Conservation (phyloP, 2,113 vertebrate genomes). For the Eclectus roratus region DNA sequence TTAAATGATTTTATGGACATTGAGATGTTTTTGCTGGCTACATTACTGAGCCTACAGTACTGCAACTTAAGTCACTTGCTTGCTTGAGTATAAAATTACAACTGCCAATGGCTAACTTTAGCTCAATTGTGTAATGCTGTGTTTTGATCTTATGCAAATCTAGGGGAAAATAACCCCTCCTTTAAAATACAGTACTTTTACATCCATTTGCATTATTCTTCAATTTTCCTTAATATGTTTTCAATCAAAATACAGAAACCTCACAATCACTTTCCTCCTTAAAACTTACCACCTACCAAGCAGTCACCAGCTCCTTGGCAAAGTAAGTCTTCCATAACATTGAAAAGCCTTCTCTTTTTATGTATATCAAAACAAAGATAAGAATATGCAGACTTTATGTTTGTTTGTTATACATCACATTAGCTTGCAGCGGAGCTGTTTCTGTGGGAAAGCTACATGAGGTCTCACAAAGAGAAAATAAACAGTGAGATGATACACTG, state of each 20-base stretch:
- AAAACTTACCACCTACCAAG: constrained; percentile 11
- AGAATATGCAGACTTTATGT: constrained; percentile 31
- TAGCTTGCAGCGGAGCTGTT: constrained; percentile 35
- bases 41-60: not conserved
- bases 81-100: constrained; percentile 6
- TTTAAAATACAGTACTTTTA: not conserved
- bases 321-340: not conserved
- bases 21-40: constrained; percentile 42
- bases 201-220: not conserved
- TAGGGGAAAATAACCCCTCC: not conserved
- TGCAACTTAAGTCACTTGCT: not conserved
- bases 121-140: not conserved
- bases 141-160: constrained; percentile 10
- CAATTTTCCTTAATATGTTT: constrained; percentile 6
- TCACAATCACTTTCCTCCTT: not conserved
- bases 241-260: constrained; percentile 29
- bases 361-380: constrained; percentile 38
- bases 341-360: constrained; percentile 14
- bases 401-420: constrained; percentile 51
- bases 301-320: constrained; percentile 17
- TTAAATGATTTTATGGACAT: not conserved
- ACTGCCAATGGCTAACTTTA: not conserved
- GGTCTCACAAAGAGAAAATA: constrained; percentile 52
- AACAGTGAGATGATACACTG: constrained; percentile 19
- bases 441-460: constrained; percentile 60